Conservation (phyloP, 92 coral and sea anemone species). For the Nematostella vectensis region DNA sequence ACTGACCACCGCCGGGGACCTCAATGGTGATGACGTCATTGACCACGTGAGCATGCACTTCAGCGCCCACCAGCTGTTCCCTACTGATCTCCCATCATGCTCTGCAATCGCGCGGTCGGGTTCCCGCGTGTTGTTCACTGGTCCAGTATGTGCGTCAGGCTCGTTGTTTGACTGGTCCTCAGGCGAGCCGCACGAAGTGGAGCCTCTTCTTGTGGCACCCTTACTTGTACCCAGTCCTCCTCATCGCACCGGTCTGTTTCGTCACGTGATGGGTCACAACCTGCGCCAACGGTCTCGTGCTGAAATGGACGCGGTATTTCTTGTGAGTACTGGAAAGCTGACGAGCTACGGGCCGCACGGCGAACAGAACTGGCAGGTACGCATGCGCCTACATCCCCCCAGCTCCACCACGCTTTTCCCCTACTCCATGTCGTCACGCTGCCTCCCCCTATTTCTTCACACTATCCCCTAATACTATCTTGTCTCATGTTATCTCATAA, state of each 20-base stretch:
- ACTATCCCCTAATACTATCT: neutral
- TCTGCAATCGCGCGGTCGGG: conserved; percentile 59
- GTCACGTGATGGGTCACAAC: conserved; percentile 76
- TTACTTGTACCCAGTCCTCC: conserved; percentile 61
- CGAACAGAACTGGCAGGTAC: conserved; percentile 95
- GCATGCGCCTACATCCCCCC: too few relatives aligned
- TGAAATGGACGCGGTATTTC: conserved; percentile 64
- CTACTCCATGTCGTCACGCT: neutral
- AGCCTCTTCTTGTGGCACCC: conserved; percentile 66
- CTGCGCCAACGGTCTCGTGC: conserved; percentile 44
- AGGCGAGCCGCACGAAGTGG: conserved; percentile 39
- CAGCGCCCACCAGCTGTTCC: conserved; percentile 35
- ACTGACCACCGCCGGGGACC: conserved; percentile 55
- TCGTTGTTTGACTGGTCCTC: conserved; percentile 21
- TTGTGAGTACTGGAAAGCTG: conserved; percentile 64
- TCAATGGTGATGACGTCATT: conserved; percentile 66
- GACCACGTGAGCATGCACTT: conserved; percentile 64
- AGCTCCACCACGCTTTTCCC: too few relatives aligned
- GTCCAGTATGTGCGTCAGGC: conserved; percentile 44
- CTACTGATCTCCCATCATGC: conserved; percentile 46
- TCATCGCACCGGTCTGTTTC: conserved; percentile 70
- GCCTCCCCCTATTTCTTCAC: neutral
- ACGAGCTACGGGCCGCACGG: conserved; percentile 88
- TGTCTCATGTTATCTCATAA: neutral
- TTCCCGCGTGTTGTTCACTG: conserved; percentile 41